phyloP scores from a whole-genome alignment of 2,888 invertebrate genomes.

The Sympetrum striolatum region DNA sequence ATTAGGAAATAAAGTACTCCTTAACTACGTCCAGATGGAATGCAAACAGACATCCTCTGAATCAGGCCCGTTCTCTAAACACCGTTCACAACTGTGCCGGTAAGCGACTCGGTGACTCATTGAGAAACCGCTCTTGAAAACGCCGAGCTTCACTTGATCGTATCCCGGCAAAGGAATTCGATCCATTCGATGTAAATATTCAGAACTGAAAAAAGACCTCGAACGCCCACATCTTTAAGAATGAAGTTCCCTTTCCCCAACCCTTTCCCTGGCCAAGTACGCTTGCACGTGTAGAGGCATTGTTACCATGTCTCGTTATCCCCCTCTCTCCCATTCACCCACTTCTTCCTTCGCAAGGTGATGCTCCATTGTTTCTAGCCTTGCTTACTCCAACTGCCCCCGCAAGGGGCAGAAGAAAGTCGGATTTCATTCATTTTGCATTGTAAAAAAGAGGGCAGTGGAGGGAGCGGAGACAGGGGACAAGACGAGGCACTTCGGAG shows the following conservation, averaged over 20 bases:
- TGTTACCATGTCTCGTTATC: constrained; percentile 10
- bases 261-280: neutral
- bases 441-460: neutral
- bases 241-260: neutral
- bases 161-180: neutral
- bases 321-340: constrained; percentile 11
- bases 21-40: too few species aligned
- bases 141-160: neutral
- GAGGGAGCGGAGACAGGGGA: neutral
- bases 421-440: constrained; percentile 42
- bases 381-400: neutral
- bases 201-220: neutral
- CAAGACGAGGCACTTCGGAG: neutral
- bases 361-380: constrained; percentile 13
- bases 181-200: constrained; percentile 13
- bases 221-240: constrained; percentile 4
- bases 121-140: too few species aligned
- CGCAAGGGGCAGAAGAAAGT: neutral
- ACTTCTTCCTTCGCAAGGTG: constrained; percentile 3
- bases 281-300: constrained; percentile 25
- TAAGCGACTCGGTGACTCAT: too few species aligned
- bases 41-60: too few species aligned
- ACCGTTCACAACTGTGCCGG: too few species aligned
- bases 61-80: too few species aligned
- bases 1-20: too few species aligned